Evolutionary conservation across 1,140 invertebrate genomes (phyloP).

Genomic region (Mizuhopecten yessoensis): DNA sequence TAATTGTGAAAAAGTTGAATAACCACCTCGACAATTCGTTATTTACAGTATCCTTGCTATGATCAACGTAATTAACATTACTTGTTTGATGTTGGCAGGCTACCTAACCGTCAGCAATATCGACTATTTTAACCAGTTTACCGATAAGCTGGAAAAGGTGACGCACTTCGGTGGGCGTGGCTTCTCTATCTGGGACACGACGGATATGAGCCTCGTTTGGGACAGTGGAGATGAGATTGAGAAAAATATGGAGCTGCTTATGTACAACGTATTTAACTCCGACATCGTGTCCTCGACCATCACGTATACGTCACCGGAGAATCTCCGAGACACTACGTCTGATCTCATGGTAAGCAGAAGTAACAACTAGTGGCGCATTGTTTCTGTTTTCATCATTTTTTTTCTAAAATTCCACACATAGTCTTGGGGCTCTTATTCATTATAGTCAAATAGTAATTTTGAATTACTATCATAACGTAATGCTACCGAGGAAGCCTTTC

Average conservation of each 20-base stretch:
- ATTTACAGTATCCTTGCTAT: too few species aligned
- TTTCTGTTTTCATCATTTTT: too few species aligned
- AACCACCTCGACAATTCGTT: too few species aligned
- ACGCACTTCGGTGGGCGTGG: conserved; percentile 63
- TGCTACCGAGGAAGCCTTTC: too few species aligned
- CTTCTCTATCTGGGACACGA: conserved; percentile 63
- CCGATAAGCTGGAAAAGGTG: conserved; percentile 49
- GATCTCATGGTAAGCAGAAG: conserved; percentile 57
- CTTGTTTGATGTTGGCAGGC: conserved; percentile 43
- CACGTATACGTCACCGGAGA: conserved; percentile 54
- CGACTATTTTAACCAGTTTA: conserved; percentile 55
- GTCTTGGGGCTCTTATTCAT: too few species aligned
- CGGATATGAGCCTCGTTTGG: conserved; percentile 49
- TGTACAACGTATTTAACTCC: conserved; percentile 62
- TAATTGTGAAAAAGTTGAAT: too few species aligned
- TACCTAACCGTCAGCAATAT: conserved; percentile 52
- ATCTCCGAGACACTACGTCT: conserved; percentile 61
- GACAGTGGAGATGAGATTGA: conserved; percentile 61
- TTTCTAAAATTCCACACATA: too few species aligned
- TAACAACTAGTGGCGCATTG: too few species aligned
- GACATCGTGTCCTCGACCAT: conserved; percentile 48
- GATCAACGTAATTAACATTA: too few species aligned
- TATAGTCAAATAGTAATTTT: too few species aligned
- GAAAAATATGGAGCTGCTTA: conserved; percentile 8
- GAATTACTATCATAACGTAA: too few species aligned